phyloP scores from a whole-genome alignment of 2,797 vertebrate species.

The Rhinophrynus dorsalis region DNA sequence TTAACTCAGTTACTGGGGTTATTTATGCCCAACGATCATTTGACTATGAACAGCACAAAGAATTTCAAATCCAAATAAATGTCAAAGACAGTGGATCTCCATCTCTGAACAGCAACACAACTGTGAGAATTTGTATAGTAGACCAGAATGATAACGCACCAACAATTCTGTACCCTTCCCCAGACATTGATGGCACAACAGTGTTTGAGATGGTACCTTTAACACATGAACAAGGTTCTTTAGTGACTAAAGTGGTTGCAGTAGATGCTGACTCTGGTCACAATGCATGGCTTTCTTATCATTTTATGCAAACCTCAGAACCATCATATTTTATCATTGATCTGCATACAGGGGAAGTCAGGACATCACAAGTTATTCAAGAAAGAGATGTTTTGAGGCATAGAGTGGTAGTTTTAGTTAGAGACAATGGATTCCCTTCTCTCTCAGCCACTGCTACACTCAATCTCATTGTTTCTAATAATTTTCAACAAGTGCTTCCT shows the following conservation, averaged over 20 bases:
- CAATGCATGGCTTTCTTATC: slow-evolving; percentile 29
- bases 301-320: slow-evolving; percentile 6
- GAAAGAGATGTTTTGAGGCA: slow-evolving; percentile 60
- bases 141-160: slow-evolving; percentile 50
- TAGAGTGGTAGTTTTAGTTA: slow-evolving; percentile 71
- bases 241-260: slow-evolving; percentile 44
- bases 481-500: slow-evolving; percentile 56
- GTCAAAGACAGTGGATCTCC: slow-evolving; percentile 37
- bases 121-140: slow-evolving; percentile 15
- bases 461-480: neutral
- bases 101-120: slow-evolving; percentile 23
- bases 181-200: neutral
- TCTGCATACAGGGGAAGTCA: slow-evolving; percentile 59
- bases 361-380: slow-evolving; percentile 62
- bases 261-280: slow-evolving; percentile 27
- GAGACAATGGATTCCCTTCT: slow-evolving; percentile 68
- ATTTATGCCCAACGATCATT: slow-evolving; percentile 58
- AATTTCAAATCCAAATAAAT: slow-evolving; percentile 18
- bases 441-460: neutral
- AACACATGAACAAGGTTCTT: slow-evolving; percentile 5
- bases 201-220: slow-evolving; percentile 33
- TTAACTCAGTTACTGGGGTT: slow-evolving; percentile 66
- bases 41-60: slow-evolving; percentile 42
- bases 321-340: slow-evolving; percentile 62
- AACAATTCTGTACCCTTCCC: slow-evolving; percentile 25